phyloP scores from a whole-genome alignment of 2,888 invertebrate species.

The Clusia tigrina region DNA sequence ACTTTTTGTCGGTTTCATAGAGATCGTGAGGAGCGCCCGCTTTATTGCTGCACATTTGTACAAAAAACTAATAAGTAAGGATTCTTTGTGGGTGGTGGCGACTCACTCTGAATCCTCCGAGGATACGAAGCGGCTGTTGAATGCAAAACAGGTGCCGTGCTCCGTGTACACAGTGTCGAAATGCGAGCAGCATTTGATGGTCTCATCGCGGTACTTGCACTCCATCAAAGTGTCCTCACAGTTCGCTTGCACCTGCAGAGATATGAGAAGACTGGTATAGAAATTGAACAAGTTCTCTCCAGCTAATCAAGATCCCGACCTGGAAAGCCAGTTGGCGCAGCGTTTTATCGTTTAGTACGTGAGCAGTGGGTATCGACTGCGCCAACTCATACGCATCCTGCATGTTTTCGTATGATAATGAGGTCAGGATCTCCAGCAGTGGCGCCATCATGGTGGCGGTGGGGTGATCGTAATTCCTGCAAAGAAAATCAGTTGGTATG shows the following conservation, averaged over 20 bases:
- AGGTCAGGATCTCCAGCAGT: conserved; percentile 62
- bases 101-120: conserved; percentile 55
- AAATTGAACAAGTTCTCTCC: conserved; percentile 1
- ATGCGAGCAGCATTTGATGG: conserved; percentile 72
- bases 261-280: conserved; percentile 11
- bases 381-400: conserved; percentile 46
- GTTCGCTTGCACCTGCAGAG: conserved; percentile 38
- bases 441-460: conserved; percentile 46
- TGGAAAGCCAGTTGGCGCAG: conserved; percentile 56
- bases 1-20: conserved; percentile 65
- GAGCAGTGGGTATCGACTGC: conserved; percentile 39
- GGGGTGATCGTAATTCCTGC: conserved; percentile 50
- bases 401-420: conserved; percentile 63
- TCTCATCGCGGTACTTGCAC: conserved; percentile 75
- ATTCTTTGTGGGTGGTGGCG: background rate
- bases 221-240: conserved; percentile 71
- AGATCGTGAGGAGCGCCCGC: conserved; percentile 56
- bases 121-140: conserved; percentile 67
- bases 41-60: conserved; percentile 29
- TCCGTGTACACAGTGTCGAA: conserved; percentile 78
- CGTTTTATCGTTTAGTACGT: conserved; percentile 43
- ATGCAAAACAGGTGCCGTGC: conserved; percentile 77
- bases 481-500: too few relatives aligned
- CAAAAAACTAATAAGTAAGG: background rate
- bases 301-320: conserved; percentile 30